Conservation (phyloP, 1,140 invertebrate genomes). For the Lordiphosa collinella region DNA sequence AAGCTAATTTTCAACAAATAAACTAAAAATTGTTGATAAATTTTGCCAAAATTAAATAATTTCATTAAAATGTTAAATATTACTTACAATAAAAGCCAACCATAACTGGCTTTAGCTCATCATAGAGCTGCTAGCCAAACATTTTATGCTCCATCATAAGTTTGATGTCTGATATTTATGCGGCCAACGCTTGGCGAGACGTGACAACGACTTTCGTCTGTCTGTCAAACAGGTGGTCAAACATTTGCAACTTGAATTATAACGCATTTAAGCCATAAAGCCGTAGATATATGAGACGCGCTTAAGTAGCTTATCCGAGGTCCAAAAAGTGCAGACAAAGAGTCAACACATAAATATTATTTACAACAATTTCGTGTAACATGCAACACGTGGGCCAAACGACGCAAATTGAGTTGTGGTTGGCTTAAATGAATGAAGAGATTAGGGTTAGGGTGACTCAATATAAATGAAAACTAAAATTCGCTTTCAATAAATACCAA, state of each 20-base stretch:
- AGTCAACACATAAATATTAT: conserved; percentile 59
- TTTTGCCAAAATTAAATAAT: too few relatives aligned
- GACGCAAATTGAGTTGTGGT: conserved; percentile 34
- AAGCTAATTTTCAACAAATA: too few relatives aligned
- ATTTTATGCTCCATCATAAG: neutral
- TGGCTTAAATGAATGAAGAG: conserved; percentile 41
- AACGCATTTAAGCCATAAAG: conserved; percentile 64
- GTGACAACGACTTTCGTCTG: conserved; percentile 53
- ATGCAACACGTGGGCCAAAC: conserved; percentile 66
- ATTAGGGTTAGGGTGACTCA: conserved; percentile 34
- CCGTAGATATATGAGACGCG: conserved; percentile 54
- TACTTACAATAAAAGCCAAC: too few relatives aligned
- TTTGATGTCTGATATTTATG: conserved; percentile 8
- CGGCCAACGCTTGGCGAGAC: conserved; percentile 20
- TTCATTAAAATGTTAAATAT: too few relatives aligned
- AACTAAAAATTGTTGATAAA: too few relatives aligned
- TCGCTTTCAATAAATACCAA: too few relatives aligned
- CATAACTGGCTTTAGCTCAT: too few relatives aligned
- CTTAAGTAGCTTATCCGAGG: conserved; percentile 50
- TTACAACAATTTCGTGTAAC: conserved; percentile 67
- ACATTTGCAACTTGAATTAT: conserved; percentile 50
- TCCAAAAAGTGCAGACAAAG: conserved; percentile 4
- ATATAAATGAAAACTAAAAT: neutral
- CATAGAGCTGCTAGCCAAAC: too few relatives aligned
- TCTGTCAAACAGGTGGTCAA: conserved; percentile 33